Percentiles rank a stretch among this genome's conserved stretches.
Evolutionary conservation across 2,888 invertebrate genomes (phyloP).

Genomic region (Alloscopus bannaensis): DNA sequence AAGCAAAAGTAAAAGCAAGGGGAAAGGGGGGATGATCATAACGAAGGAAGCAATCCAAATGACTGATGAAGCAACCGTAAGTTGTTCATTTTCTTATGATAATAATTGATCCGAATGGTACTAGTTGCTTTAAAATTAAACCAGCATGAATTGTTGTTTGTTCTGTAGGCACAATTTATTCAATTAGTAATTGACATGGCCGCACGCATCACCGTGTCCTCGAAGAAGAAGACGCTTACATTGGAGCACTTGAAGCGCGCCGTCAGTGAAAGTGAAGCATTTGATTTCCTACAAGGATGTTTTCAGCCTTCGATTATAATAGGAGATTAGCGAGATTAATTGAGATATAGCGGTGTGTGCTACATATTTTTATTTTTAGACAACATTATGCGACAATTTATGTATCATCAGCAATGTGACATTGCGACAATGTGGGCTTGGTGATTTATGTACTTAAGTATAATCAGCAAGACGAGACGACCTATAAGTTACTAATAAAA

Average conservation of each 20-base stretch:
- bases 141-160: not conserved
- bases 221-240: slow-evolving; percentile 63
- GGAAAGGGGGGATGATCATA: slow-evolving; percentile 34
- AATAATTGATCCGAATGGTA: not conserved
- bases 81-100: not conserved
- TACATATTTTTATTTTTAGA: no score
- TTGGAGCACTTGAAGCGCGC: slow-evolving; percentile 58
- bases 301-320: slow-evolving; percentile 55
- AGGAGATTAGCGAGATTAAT: slow-evolving; percentile 35
- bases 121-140: not conserved
- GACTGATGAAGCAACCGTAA: slow-evolving; percentile 47
- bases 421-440: no score
- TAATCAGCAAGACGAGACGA: no score
- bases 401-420: no score
- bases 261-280: slow-evolving; percentile 56
- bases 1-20: slow-evolving; percentile 18
- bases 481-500: no score
- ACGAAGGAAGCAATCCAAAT: slow-evolving; percentile 45
- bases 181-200: slow-evolving; percentile 55
- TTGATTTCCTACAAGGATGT: slow-evolving; percentile 62
- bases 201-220: slow-evolving; percentile 37
- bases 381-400: no score
- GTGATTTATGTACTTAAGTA: no score
- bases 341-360: no score
- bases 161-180: slow-evolving; percentile 59